These are phyloP conservation scores for Mylabris phalerata DNA, from an alignment of 1,140 invertebrate species.

Conservation along the genomic window DNA sequence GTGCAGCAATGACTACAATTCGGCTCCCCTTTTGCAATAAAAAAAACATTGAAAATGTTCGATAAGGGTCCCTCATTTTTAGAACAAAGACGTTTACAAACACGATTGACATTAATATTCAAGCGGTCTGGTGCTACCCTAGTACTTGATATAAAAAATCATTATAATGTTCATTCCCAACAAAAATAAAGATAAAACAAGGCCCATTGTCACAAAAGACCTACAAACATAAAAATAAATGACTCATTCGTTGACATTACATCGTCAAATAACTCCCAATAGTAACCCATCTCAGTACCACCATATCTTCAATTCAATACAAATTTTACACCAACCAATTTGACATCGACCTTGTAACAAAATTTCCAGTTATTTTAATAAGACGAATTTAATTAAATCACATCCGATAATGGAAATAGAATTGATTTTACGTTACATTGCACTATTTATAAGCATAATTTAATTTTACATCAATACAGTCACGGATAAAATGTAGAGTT, in stretches of 20 bases:
- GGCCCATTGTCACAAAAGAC: constrained; percentile 23
- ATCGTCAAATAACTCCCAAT: constrained; percentile 10
- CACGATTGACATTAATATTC: constrained; percentile 30
- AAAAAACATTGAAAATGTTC: constrained; percentile 26
- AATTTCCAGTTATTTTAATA: too few relatives aligned
- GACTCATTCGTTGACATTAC: constrained; percentile 23
- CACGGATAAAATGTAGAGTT: constrained; percentile 11
- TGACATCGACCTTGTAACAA: too few relatives aligned
- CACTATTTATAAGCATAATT: too few relatives aligned
- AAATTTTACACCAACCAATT: too few relatives aligned
- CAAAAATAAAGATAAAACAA: constrained; percentile 33
- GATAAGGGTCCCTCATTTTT: constrained; percentile 26
- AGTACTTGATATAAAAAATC: constrained; percentile 22
- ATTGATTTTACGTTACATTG: too few relatives aligned
- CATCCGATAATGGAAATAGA: too few relatives aligned
- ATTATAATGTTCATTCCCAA: constrained; percentile 29
- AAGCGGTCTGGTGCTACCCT: constrained; percentile 5
- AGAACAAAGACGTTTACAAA: constrained; percentile 26
- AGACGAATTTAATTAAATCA: too few relatives aligned
- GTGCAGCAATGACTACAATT: not conserved
- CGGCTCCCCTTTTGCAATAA: constrained; percentile 18
- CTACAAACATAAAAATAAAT: constrained; percentile 29
- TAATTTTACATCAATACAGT: constrained; percentile 12
- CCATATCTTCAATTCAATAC: not conserved
- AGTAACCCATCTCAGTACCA: constrained; percentile 4